These are phyloP conservation scores for Sorex fumeus DNA, from an alignment of 2,113 vertebrate genomes.

Conservation along the genomic window DNA sequence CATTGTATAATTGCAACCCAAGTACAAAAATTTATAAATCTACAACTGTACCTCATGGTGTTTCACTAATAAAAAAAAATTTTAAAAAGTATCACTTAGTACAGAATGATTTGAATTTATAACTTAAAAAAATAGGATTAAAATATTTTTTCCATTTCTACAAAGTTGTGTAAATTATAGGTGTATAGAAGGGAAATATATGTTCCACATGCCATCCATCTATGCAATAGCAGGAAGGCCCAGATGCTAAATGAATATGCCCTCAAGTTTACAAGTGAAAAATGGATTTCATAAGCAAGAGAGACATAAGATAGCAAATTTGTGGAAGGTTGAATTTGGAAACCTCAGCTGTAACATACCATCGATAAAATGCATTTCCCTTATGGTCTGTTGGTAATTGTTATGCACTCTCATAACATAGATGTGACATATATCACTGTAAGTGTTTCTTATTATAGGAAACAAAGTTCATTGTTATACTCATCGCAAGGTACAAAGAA, in stretches of 20 bases:
- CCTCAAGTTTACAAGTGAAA: conserved; percentile 17
- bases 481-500: not conserved
- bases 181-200: not conserved
- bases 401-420: not conserved
- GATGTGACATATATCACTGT: not conserved
- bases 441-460: not conserved
- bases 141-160: conserved; percentile 34
- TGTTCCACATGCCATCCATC: not conserved
- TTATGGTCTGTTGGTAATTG: not conserved
- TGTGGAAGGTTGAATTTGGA: not conserved
- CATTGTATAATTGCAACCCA: too few species aligned
- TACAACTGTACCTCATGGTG: too few species aligned
- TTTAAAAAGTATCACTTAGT: not conserved
- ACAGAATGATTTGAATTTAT: not conserved
- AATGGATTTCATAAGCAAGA: conserved; percentile 25
- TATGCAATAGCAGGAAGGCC: conserved; percentile 19
- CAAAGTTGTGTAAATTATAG: not conserved
- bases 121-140: not conserved
- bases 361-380: conserved; percentile 20
- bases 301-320: not conserved
- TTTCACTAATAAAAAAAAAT: too few species aligned
- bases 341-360: not conserved
- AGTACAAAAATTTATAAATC: too few species aligned
- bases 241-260: conserved; percentile 33
- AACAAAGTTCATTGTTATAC: not conserved